These are phyloP conservation scores for Trichogramma evanescens DNA, from an alignment of 2,888 invertebrate species.

Conservation along the genomic window DNA sequence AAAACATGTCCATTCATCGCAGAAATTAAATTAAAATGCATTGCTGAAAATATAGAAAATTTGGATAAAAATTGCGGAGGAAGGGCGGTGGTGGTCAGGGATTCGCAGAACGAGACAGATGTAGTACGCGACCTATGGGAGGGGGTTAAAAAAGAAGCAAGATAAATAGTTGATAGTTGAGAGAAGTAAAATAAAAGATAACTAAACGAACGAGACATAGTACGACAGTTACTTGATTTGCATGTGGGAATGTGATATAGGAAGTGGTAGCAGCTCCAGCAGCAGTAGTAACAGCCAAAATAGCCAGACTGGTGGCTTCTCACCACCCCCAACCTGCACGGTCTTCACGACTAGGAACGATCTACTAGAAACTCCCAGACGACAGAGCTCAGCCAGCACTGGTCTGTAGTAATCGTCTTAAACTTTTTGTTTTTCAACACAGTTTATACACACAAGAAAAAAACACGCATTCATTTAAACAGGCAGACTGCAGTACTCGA, in stretches of 20 bases:
- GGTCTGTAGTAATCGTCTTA: slow-evolving; percentile 38
- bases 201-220: slow-evolving; percentile 11
- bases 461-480: too few relatives aligned
- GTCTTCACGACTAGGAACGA: slow-evolving; percentile 25
- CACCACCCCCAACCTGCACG: slow-evolving; percentile 29
- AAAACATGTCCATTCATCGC: too few relatives aligned
- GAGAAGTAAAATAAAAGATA: slow-evolving; percentile 1
- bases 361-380: slow-evolving; percentile 22
- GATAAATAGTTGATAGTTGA: not conserved
- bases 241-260: slow-evolving; percentile 42
- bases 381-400: slow-evolving; percentile 38
- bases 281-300: slow-evolving; percentile 45
- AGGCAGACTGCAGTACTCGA: too few relatives aligned
- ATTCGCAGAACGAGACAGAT: too few relatives aligned
- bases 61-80: too few relatives aligned
- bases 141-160: not conserved
- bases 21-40: too few relatives aligned
- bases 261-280: slow-evolving; percentile 37
- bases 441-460: too few relatives aligned
- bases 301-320: slow-evolving; percentile 40
- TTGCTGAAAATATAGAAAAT: too few relatives aligned
- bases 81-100: too few relatives aligned
- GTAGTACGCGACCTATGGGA: too few relatives aligned
- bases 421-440: too few relatives aligned
- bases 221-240: slow-evolving; percentile 40